Base-by-base conservation (phyloP, 2,113 vertebrate species). In the Motacilla alba region DNA sequence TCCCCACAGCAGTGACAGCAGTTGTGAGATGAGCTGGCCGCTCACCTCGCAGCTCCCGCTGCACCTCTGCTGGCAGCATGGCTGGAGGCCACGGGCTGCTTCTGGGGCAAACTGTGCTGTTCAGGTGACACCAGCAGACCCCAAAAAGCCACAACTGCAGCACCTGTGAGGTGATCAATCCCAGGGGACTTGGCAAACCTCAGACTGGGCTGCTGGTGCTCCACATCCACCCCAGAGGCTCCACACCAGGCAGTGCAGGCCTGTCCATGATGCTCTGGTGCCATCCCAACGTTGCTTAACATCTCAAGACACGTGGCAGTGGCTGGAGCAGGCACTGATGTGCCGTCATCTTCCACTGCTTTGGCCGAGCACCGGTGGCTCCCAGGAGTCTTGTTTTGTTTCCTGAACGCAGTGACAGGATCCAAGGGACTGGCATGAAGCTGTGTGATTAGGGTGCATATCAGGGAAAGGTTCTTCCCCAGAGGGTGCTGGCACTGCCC, bases 21-120 rank as follows among this genome's bases (percentile, higher is more conserved):
- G 87, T 91, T 89, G 15, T 52, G 93, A 96, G 95, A 96, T 93
- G 93, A 95, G 95, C 90, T 96, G 96, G 92, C 87, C 21, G 0
- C 6, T 74, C 81, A 23, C 35, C 86, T 35, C 33, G 1, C 9
- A 4, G 74, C 50, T 47, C 20, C 43, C 1, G 2, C 8, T 7
- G 84, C 8, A 4, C 13, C 39, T 26, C 49, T 13, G 63, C 52
- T 3, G 33, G 6, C 7, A 3, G 41, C 70, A 47, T 0, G 5
- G 58, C 69, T 87, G 11, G 21, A 49, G 53, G 55, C n/a, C 69
- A 33, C 3, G 6, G 37, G 15, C 9, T 0, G 2, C 53, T 53
- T 2, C 47, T 26, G n/a, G 20, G 73, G 28, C 21, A 17, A 37
- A 20, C 31, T 3, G 27, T 13, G 28, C 0, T 0, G 6, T 3